phyloP scores from a whole-genome alignment of 2,888 invertebrate species.

The Papilio elwesi region DNA sequence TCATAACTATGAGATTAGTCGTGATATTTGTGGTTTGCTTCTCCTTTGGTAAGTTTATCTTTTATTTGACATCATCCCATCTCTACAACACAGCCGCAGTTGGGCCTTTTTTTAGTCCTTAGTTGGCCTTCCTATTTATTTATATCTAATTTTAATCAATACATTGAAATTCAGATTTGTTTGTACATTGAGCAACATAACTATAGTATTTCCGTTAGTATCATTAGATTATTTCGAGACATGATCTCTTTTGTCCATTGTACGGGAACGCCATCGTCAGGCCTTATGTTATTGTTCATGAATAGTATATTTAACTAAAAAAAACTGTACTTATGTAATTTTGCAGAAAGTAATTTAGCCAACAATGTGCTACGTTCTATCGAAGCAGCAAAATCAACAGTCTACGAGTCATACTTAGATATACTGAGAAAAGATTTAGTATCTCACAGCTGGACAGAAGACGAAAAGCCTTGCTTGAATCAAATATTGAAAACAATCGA shows the following conservation, averaged over 20 bases:
- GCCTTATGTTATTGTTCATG: too few species aligned
- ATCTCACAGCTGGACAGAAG: conserved; percentile 9
- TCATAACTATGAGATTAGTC: background rate
- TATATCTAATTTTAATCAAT: too few species aligned
- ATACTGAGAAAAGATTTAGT: conserved; percentile 5
- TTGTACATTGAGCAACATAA: too few species aligned
- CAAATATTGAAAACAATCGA: conserved; percentile 40
- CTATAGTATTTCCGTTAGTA: too few species aligned
- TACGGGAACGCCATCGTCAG: too few species aligned
- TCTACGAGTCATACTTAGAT: conserved; percentile 26
- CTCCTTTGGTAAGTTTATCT: background rate
- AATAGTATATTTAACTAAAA: too few species aligned
- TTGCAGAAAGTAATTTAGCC: background rate
- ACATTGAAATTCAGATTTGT: too few species aligned
- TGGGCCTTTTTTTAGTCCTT: too few species aligned
- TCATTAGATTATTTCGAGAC: too few species aligned
- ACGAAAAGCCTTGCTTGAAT: conserved; percentile 39
- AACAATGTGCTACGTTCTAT: background rate
- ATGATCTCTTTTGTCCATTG: too few species aligned
- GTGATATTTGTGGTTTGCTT: background rate
- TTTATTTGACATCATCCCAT: background rate
- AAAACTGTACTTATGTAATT: background rate
- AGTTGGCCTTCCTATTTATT: too few species aligned
- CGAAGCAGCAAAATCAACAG: background rate
- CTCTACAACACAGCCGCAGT: too few species aligned